Base-by-base conservation (phyloP, 2,888 invertebrate genomes). In the Metallyticus violacea region DNA sequence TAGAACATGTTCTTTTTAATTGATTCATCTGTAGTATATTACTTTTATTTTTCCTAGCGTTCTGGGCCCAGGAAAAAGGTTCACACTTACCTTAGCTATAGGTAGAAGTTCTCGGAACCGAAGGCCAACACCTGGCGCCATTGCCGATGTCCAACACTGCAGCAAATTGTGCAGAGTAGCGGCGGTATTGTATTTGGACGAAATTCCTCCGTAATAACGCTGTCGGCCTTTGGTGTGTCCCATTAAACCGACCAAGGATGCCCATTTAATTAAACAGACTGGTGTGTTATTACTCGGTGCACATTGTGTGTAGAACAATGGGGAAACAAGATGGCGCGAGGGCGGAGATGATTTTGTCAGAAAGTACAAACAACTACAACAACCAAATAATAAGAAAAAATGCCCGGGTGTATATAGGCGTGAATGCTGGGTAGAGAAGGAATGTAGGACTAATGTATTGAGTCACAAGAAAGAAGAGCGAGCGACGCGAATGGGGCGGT, bases 271-370 rank as follows among this genome's bases (percentile, higher is more conserved):
- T 62, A 62, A 62, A 62, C 40, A 62, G 15, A 62, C 40, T 62
- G 40, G 40, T n/a, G n/a, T n/a, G n/a, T n/a, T n/a, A n/a, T n/a
- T n/a, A n/a, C n/a, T n/a, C n/a, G n/a, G n/a, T 62, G 40, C 40
- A 62, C 40, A 62, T 62, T 62, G 40, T 62, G 40, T 62, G 40
- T 62, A 62, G 40, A 62, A 62, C 40, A 62, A 62, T 62, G 40
- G 40, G 40, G 9, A 40, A 40, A 9, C 15, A 40, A 40, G 40
- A 40, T 40, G 40, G 40, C 40, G 40, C 15, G 81, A 81, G 81
- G 81, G 81, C 81, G 81, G 81, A 27, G 82, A 76, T 62, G 40
- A 82, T 82, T 82, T 76, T 82, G 82, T 82, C 82, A 82, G 82
- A 82, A 62, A n/a, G n/a, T n/a, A n/a, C n/a, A n/a, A n/a, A n/a